A percentile compares a stretch with the other conserved stretches of the same genome.
These are phyloP conservation scores for Copidosoma aretas DNA, from an alignment of 2,888 invertebrate species.

Conservation along the genomic window DNA sequence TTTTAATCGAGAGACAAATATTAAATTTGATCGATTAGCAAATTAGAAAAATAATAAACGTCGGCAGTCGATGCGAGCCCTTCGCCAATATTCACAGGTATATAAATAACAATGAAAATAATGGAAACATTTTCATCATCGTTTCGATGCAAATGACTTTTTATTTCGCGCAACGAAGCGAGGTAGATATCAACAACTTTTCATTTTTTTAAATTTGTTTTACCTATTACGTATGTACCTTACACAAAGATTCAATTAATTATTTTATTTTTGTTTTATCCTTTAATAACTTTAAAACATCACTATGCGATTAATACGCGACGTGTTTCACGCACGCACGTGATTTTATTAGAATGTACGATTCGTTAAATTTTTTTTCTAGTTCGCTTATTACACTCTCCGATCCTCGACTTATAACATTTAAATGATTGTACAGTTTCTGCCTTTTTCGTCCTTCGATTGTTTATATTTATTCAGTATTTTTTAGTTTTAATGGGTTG, in stretches of 20 bases:
- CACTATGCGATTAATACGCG: neutral
- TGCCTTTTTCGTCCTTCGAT: constrained; percentile 23
- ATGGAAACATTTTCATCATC: neutral
- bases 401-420: constrained; percentile 21
- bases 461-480: too few relatives aligned
- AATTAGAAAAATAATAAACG: constrained; percentile 1
- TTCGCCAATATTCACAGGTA: neutral
- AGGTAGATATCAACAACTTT: constrained; percentile 15
- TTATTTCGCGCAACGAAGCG: constrained; percentile 20
- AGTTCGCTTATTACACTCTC: neutral
- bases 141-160: neutral
- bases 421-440: constrained; percentile 35
- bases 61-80: constrained; percentile 3
- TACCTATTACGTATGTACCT: neutral
- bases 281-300: neutral
- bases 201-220: neutral
- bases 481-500: too few relatives aligned
- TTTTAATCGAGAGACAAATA: neutral
- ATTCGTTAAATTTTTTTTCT: neutral
- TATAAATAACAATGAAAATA: neutral
- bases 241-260: constrained; percentile 7
- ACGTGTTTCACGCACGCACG: neutral
- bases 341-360: constrained; percentile 6
- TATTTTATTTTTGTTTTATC: neutral
- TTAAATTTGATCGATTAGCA: neutral